These are phyloP conservation scores for Ophion costatus DNA, from an alignment of 2,888 invertebrate species.

Conservation along the genomic window DNA sequence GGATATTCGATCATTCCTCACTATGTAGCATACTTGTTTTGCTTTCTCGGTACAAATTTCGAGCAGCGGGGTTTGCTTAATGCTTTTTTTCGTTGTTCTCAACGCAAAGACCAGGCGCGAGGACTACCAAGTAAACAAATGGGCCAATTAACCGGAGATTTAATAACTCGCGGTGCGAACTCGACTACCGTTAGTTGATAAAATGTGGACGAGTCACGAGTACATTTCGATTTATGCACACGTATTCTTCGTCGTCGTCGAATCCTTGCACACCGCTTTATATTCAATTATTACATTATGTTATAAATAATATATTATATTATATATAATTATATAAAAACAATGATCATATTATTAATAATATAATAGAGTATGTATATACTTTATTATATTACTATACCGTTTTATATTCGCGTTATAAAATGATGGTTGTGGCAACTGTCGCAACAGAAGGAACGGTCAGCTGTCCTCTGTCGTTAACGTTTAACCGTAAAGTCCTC, in stretches of 20 bases:
- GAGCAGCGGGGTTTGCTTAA: slow-evolving; percentile 16
- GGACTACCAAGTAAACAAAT: slow-evolving; percentile 8
- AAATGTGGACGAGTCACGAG: slow-evolving; percentile 42
- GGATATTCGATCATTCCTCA: slow-evolving; percentile 9
- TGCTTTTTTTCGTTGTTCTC: not conserved
- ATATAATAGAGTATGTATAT: too few species aligned
- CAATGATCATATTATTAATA: too few species aligned
- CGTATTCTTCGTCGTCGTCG: not conserved
- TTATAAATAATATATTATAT: too few species aligned
- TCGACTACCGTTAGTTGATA: not conserved
- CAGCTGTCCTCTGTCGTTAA: slow-evolving; percentile 32
- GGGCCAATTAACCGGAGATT: slow-evolving; percentile 31
- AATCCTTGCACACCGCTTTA: not conserved
- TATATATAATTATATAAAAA: too few species aligned
- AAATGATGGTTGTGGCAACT: slow-evolving; percentile 34
- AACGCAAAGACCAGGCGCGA: not conserved
- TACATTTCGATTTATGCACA: slow-evolving; percentile 23
- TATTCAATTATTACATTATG: too few species aligned
- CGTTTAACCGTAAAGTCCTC: slow-evolving; percentile 35
- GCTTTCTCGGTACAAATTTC: slow-evolving; percentile 32
- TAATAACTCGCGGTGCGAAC: not conserved
- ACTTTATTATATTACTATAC: too few species aligned
- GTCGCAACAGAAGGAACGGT: slow-evolving; percentile 5
- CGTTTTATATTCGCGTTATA: slow-evolving; percentile 18
- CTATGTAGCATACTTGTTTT: slow-evolving; percentile 1